Evolutionary conservation across 2,113 vertebrate genomes (phyloP), one percentile per base, ranked within the genome.

Genomic region (Elaphurus davidianus): DNA sequence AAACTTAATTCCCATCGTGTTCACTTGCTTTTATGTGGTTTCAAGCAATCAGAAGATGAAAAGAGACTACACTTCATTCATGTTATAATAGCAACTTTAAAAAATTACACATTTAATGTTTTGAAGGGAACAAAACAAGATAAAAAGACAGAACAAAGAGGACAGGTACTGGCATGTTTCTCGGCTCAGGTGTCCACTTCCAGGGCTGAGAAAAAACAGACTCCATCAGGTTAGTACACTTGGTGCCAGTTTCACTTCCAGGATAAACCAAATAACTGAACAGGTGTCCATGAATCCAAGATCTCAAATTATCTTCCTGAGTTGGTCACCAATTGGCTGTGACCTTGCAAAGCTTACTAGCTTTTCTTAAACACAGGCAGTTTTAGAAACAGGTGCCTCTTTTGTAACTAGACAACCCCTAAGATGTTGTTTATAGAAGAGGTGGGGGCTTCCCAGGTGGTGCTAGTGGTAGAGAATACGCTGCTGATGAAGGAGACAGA

Each of bases 21-120:
- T 97, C 43, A 60, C 17, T 96, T 82, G 57, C 74, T 98, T 98
- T 97, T 94, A 93, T 94, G 78, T 91, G 43, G 40, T 59, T 98
- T 98, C 87, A 85, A 90, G 30, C 78, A 98, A 98, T 95, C 88
- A 97, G 67, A 88, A 33, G 94, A 67, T 97, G 33, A 2, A 82
- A 6, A 96, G 81, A 1, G 2, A 90, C 21, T 10, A 52, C 9
- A 90, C 97, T 98, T 97, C 5, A 0, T 89, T 94, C 71, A 52
- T 79, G 79, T 97, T 98, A 97, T 95, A 97, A 97, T 71, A 85
- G 87, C n/a, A 88, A 23, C 40, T 88, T 92, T 47, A 10, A 87
- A 85, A 97, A 94, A 95, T n/a, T 55, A 55, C 7, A 93, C 40
- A 86, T 64, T 64, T 59, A 88, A 33, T 71, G 1, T 92, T 87